Evolutionary conservation across 2,113 vertebrate genomes (phyloP).

Genomic region (Piprites chloris): DNA sequence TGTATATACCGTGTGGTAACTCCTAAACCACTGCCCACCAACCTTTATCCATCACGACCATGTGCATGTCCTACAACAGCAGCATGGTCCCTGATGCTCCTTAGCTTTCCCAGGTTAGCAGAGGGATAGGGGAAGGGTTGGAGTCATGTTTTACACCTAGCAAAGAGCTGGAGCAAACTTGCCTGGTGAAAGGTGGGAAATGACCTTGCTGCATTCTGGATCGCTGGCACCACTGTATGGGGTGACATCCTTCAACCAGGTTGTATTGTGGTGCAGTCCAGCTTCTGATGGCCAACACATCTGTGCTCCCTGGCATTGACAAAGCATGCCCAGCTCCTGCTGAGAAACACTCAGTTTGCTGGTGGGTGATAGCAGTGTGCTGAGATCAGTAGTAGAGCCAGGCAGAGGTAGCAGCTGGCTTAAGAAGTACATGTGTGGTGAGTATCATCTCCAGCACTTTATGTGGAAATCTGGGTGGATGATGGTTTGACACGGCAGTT

Average conservation of each 20-base stretch:
- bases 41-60: accelerated
- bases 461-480: neutral
- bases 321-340: neutral
- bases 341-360: neutral
- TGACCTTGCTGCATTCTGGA: neutral
- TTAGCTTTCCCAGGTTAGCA: neutral
- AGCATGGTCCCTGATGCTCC: neutral
- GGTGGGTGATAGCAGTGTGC: neutral
- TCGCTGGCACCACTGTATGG: accelerated
- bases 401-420: neutral
- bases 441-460: neutral
- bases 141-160: neutral
- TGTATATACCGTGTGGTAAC: neutral
- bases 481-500: neutral
- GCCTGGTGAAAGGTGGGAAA: neutral
- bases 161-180: neutral
- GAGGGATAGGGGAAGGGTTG: neutral
- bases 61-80: neutral
- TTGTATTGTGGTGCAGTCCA: neutral
- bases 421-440: neutral
- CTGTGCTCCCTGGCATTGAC: neutral
- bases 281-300: neutral
- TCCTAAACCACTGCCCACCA: neutral
- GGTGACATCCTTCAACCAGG: neutral
- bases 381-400: neutral